Conservation (phyloP, 2,113 vertebrate species). For the Archocentrus centrarchus region DNA sequence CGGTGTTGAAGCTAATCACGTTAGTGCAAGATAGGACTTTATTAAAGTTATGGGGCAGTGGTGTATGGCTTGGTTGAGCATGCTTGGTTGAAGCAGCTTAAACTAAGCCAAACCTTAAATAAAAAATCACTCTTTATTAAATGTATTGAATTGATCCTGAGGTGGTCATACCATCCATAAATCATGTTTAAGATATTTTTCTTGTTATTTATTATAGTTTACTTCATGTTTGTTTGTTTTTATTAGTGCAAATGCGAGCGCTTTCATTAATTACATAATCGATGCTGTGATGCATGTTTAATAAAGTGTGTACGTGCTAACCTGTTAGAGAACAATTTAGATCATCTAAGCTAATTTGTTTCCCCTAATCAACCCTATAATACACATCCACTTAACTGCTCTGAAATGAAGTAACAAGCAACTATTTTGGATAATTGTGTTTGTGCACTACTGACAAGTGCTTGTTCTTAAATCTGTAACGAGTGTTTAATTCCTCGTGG, state of each 20-base stretch:
- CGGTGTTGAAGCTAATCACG: not conserved
- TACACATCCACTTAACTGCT: slow-evolving; percentile 29
- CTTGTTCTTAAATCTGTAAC: not conserved
- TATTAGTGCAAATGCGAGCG: not conserved
- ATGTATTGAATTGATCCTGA: not conserved
- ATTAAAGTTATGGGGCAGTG: not conserved
- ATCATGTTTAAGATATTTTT: not conserved
- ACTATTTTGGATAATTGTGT: not conserved
- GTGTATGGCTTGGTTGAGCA: rapidly evolving
- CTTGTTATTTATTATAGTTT: not conserved
- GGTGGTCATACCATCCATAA: too few relatives aligned
- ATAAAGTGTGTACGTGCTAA: slow-evolving; percentile 20
- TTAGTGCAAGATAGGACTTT: not conserved
- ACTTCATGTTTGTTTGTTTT: not conserved
- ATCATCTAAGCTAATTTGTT: slow-evolving; percentile 26
- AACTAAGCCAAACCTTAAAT: not conserved
- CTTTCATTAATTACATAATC: not conserved
- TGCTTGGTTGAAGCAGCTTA: not conserved
- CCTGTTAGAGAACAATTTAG: slow-evolving; percentile 37
- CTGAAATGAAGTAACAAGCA: slow-evolving; percentile 1
- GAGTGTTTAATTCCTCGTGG: slow-evolving; percentile 12
- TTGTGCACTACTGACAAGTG: not conserved
- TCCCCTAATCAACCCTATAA: slow-evolving; percentile 22
- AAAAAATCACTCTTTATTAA: too few relatives aligned
- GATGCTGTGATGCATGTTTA: slow-evolving; percentile 6